phyloP scores from a whole-genome alignment of 1,140 invertebrate genomes.

The Centruroides vittatus region DNA sequence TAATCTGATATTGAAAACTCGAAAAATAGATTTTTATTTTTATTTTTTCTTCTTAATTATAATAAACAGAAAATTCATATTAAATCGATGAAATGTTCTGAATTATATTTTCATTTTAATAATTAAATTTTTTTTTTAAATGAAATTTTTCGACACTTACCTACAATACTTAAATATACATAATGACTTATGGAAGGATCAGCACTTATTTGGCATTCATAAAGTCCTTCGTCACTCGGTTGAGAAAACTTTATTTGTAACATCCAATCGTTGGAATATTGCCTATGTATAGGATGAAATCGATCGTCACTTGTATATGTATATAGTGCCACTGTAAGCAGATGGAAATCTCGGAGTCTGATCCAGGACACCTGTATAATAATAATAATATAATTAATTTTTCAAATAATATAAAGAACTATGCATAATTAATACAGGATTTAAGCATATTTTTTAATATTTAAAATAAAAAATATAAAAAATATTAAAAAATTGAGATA shows the following conservation, averaged over 20 bases:
- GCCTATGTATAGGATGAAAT: conserved; percentile 58
- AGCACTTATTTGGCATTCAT: conserved; percentile 68
- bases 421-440: too few relatives aligned
- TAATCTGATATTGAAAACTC: too few relatives aligned
- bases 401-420: not conserved
- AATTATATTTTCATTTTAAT: too few relatives aligned
- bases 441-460: too few relatives aligned
- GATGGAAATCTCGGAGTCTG: conserved; percentile 65
- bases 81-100: too few relatives aligned
- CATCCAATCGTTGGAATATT: conserved; percentile 71
- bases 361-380: conserved; percentile 68
- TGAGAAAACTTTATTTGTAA: conserved; percentile 76
- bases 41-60: too few relatives aligned
- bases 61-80: too few relatives aligned
- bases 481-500: too few relatives aligned
- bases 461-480: too few relatives aligned
- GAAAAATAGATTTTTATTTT: too few relatives aligned
- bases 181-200: conserved; percentile 36
- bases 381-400: not conserved
- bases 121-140: not conserved
- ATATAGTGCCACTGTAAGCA: conserved; percentile 65
- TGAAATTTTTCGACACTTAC: conserved; percentile 32
- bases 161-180: conserved; percentile 54
- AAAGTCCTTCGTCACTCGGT: conserved; percentile 47
- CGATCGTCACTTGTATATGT: conserved; percentile 74